Percentiles rank a stretch among this genome's conserved stretches.
phyloP scores from a whole-genome alignment of 23 tunicate species.

The Oikopleura vanhoeffeni region DNA sequence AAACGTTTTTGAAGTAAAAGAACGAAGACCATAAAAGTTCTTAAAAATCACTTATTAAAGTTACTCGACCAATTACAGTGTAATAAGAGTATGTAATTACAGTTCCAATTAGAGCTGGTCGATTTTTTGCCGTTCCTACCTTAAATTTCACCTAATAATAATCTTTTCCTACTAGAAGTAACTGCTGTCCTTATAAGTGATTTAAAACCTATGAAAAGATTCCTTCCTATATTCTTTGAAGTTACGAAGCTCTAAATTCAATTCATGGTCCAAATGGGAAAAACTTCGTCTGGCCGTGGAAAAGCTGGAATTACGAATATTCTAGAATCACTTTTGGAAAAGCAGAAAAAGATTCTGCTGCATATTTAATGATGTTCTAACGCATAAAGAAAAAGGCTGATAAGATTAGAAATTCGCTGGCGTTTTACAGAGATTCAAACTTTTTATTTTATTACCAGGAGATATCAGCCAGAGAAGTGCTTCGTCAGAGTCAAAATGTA shows the following conservation, averaged over 20 bases:
- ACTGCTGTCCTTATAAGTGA: too few species aligned
- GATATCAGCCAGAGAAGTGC: too few species aligned
- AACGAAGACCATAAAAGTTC: too few species aligned
- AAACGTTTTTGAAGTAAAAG: too few species aligned
- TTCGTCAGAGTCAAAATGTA: too few species aligned
- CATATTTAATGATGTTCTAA: conserved; percentile 61
- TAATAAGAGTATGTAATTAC: conserved; percentile 29
- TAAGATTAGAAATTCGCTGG: conserved; percentile 72
- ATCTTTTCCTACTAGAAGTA: too few species aligned
- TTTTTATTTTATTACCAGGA: conserved; percentile 1
- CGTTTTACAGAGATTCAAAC: conserved; percentile 83
- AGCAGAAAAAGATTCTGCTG: not conserved
- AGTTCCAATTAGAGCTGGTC: too few species aligned
- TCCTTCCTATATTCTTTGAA: conserved; percentile 81
- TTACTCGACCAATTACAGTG: not conserved
- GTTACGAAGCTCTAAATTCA: conserved; percentile 33
- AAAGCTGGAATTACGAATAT: not conserved
- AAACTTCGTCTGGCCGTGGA: not conserved
- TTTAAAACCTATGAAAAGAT: conserved; percentile 78
- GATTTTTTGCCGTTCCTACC: too few species aligned
- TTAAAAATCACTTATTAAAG: too few species aligned
- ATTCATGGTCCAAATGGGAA: conserved; percentile 11
- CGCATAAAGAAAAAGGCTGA: conserved; percentile 79
- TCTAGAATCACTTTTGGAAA: not conserved
- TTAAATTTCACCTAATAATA: too few species aligned